Percentiles rank a stretch among this genome's conserved stretches.
These are phyloP conservation scores for Synanthedon formicaeformis DNA, from an alignment of 2,888 invertebrate species.

Conservation along the genomic window DNA sequence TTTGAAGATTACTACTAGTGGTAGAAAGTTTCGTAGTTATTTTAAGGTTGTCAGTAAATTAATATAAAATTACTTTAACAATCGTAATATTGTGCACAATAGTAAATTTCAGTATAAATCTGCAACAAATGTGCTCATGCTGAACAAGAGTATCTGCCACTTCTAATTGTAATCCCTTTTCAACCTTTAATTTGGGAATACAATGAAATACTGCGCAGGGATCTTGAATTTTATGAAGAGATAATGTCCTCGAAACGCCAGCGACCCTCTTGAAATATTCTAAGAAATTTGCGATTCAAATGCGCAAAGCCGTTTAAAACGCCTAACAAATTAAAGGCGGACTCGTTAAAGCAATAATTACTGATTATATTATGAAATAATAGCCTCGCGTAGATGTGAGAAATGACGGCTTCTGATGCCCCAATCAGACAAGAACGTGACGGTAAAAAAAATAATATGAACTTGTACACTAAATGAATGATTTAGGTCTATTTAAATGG, in stretches of 20 bases:
- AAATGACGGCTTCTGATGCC: constrained; percentile 1
- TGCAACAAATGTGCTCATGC: too few relatives aligned
- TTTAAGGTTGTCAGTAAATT: too few relatives aligned
- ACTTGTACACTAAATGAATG: too few relatives aligned
- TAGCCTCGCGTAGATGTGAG: constrained; percentile 18
- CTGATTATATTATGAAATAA: constrained; percentile 65
- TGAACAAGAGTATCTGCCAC: neutral
- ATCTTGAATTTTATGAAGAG: constrained; percentile 69
- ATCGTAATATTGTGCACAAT: too few relatives aligned
- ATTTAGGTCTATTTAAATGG: too few relatives aligned
- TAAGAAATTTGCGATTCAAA: constrained; percentile 71
- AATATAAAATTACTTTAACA: too few relatives aligned
- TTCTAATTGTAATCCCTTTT: neutral
- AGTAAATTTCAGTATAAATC: too few relatives aligned
- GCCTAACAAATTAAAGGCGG: constrained; percentile 70
- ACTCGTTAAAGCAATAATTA: constrained; percentile 68
- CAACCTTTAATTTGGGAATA: constrained; percentile 26
- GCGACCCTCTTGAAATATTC: constrained; percentile 67
- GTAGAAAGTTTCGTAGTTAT: too few relatives aligned
- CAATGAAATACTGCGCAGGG: constrained; percentile 54
- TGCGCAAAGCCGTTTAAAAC: constrained; percentile 69
- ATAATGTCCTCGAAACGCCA: constrained; percentile 64
- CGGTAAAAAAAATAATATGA: too few relatives aligned
- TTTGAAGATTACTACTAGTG: too few relatives aligned
- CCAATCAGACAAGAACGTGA: too few relatives aligned